A percentile compares a stretch with the other conserved stretches of the same genome.
These are phyloP conservation scores for Muschampia plurimacula DNA, from an alignment of 2,888 invertebrate genomes.

Conservation along the genomic window DNA sequence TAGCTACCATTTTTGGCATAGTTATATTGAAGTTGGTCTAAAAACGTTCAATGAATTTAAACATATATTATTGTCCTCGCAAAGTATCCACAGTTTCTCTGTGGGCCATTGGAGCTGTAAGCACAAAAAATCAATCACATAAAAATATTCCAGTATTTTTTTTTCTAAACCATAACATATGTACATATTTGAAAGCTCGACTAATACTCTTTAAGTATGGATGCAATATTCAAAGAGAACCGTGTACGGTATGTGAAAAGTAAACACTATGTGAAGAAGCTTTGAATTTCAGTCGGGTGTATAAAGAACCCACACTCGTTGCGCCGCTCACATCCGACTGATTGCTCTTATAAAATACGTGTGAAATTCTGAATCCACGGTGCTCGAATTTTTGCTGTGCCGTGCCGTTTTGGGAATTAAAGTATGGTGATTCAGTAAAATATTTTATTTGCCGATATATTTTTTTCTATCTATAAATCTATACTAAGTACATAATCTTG, in stretches of 20 bases:
- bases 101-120: too few species aligned
- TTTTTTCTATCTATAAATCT: too few species aligned
- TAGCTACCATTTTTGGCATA: too few species aligned
- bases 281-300: conserved; percentile 20
- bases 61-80: too few species aligned
- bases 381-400: conserved; percentile 20
- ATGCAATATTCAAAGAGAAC: conserved; percentile 15
- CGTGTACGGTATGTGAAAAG: conserved; percentile 6
- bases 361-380: conserved; percentile 22
- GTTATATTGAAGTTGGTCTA: too few species aligned
- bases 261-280: conserved; percentile 11
- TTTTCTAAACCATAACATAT: neutral
- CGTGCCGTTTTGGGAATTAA: conserved; percentile 15
- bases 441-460: conserved; percentile 15
- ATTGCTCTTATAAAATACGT: conserved; percentile 35
- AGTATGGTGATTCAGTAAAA: conserved; percentile 5
- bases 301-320: conserved; percentile 19
- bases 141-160: neutral
- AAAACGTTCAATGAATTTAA: too few species aligned
- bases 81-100: too few species aligned
- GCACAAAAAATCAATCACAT: too few species aligned
- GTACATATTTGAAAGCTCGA: neutral
- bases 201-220: neutral
- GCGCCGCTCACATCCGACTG: conserved; percentile 14
- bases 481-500: too few species aligned